These are phyloP conservation scores for Drosophila kikkawai DNA, from an alignment of 1,140 invertebrate genomes.

Conservation along the genomic window DNA sequence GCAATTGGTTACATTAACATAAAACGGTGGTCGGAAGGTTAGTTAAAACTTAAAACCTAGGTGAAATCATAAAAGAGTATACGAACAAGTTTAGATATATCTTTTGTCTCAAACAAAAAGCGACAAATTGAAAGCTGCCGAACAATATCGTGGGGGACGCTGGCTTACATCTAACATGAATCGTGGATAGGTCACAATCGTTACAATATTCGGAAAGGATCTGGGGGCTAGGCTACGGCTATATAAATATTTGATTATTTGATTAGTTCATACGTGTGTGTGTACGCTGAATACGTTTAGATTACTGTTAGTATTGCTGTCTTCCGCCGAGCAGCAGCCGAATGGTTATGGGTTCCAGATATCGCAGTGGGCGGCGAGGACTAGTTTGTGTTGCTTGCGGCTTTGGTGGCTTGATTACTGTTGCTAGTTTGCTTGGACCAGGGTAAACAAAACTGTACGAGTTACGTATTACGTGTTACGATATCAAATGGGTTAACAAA, in stretches of 20 bases:
- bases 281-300: slow-evolving; percentile 73
- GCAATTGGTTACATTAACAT: slow-evolving; percentile 51
- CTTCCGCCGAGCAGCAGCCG: slow-evolving; percentile 70
- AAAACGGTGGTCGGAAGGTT: slow-evolving; percentile 47
- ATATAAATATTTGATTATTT: slow-evolving; percentile 76
- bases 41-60: slow-evolving; percentile 46
- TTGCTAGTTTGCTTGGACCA: slow-evolving; percentile 76
- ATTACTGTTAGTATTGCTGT: slow-evolving; percentile 68
- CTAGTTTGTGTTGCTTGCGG: slow-evolving; percentile 71
- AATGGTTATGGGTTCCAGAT: slow-evolving; percentile 60
- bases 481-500: slow-evolving; percentile 49
- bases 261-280: slow-evolving; percentile 62
- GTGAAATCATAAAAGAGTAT: slow-evolving; percentile 30
- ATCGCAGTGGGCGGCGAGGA: slow-evolving; percentile 60
- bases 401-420: slow-evolving; percentile 63
- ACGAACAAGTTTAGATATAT: neutral
- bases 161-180: slow-evolving; percentile 63
- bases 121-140: slow-evolving; percentile 45
- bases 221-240: slow-evolving; percentile 61
- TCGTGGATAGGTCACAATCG: slow-evolving; percentile 45
- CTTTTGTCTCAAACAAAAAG: slow-evolving; percentile 52
- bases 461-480: slow-evolving; percentile 16
- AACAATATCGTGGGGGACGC: slow-evolving; percentile 32
- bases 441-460: slow-evolving; percentile 41
- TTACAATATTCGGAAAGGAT: slow-evolving; percentile 47